Base-by-base conservation (phyloP, 2,888 invertebrate species). In the Octodonta nipae region DNA sequence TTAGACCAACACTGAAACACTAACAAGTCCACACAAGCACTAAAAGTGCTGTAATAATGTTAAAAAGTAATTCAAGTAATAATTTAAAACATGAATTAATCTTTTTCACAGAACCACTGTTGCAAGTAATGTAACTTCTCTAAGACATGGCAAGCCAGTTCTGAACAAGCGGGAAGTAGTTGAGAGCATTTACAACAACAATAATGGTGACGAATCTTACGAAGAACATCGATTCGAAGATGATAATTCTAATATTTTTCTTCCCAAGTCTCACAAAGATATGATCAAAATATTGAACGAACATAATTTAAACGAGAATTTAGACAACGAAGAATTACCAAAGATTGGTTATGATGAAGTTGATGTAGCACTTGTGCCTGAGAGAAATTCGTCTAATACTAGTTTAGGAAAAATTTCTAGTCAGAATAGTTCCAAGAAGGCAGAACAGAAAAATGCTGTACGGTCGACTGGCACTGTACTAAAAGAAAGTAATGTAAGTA, bases 291-390 rank as follows among this genome's bases (percentile, higher is more conserved):
- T 60, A 46, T 55, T 63, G 54, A 63, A 63, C 37, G 56, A 61
- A 37, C 61, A 63, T 32, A 60, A 58, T 30, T 44, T 61, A 12
- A 50, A 51, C 33, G 63, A 61, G 35, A 56, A 55, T 42, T 48
- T 64, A 35, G 67, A 65, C 31, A 59, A 61, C 42, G 67, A 67
- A 38, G 54, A 61, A 40, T 58, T 66, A 50, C 63, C 65, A 2
- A 57, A 60, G 26, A 52, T 58, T 11, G 56, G 58, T 14, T 58
- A 60, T 32, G 54, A 54, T 30, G 53, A 62, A 42, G 43, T 46
- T 41, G 51, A 52, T 14, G 46, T 55, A 57, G 44, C 15, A 38
- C 27, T 13, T n/a, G 30, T n/a, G n/a, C n/a, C n/a, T n/a, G n/a
- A n/a, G n/a, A n/a, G n/a, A n/a, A n/a, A n/a, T n/a, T n/a, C n/a